A percentile compares a stretch with the other conserved stretches of the same genome.
phyloP scores from a whole-genome alignment of 2,113 vertebrate species.

The Anguilla rostrata region DNA sequence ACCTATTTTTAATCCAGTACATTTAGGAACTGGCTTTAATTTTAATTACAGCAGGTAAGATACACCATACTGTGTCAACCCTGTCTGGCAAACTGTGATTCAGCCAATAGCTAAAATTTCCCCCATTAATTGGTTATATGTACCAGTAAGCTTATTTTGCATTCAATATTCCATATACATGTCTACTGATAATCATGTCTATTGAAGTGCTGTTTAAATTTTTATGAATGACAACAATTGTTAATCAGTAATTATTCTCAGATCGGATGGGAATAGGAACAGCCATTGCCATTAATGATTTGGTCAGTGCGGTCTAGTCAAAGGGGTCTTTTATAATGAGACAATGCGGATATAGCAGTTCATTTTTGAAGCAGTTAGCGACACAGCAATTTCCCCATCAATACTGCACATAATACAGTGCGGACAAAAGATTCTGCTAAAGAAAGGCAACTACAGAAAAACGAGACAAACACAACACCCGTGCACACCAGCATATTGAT shows the following conservation, averaged over 20 bases:
- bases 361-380: neutral
- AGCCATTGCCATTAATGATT: neutral
- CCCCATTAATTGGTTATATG: neutral
- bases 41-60: neutral
- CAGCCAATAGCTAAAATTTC: neutral
- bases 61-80: neutral
- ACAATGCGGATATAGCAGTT: neutral
- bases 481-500: slow-evolving; percentile 1
- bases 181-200: neutral
- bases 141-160: neutral
- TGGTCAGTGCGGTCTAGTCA: neutral
- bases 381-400: neutral
- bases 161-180: neutral
- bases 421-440: slow-evolving; percentile 5
- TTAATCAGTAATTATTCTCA: too few species aligned
- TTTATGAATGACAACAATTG: too few species aligned
- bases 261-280: too few species aligned
- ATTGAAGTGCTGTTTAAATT: neutral
- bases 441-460: slow-evolving; percentile 12
- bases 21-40: neutral
- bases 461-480: neutral
- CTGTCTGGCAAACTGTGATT: neutral
- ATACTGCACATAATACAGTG: neutral
- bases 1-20: neutral
- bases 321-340: neutral